phyloP scores from a whole-genome alignment of 2,888 invertebrate species.

The Argynnis bischoffii region DNA sequence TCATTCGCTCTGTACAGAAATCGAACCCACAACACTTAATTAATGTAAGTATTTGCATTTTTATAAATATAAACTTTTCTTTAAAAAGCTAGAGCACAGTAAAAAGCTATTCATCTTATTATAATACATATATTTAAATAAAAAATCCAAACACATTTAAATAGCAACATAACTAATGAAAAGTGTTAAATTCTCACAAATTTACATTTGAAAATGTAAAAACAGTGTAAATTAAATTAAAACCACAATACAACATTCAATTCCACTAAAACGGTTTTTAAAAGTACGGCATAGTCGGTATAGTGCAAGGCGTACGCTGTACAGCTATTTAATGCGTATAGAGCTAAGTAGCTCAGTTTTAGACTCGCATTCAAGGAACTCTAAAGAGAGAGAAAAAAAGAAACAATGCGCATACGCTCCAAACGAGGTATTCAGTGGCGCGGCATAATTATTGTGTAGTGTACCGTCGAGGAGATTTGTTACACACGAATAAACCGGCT shows the following conservation, averaged over 20 bases:
- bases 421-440: conserved; percentile 64
- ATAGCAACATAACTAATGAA: neutral
- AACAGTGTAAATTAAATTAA: conserved; percentile 22
- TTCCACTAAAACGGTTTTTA: conserved; percentile 26
- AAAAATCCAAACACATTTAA: no score
- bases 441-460: conserved; percentile 56
- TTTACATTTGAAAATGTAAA: conserved; percentile 18
- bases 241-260: conserved; percentile 16
- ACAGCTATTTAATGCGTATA: conserved; percentile 30
- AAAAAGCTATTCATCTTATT: no score
- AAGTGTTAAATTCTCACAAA: neutral
- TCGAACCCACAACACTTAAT: no score
- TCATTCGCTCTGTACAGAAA: no score
- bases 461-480: conserved; percentile 54
- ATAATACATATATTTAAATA: no score
- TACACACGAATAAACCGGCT: conserved; percentile 35
- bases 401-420: conserved; percentile 69
- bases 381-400: conserved; percentile 44
- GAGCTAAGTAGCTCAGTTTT: conserved; percentile 35
- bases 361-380: conserved; percentile 30
- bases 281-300: conserved; percentile 7
- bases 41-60: no score
- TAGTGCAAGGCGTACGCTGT: conserved; percentile 14
- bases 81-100: no score
- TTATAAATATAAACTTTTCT: no score